A percentile compares a stretch with the other conserved stretches of the same genome.
phyloP scores from a whole-genome alignment of 37 sponge, comb jelly and placozoan genomes.

The Spongilla lacustris region DNA sequence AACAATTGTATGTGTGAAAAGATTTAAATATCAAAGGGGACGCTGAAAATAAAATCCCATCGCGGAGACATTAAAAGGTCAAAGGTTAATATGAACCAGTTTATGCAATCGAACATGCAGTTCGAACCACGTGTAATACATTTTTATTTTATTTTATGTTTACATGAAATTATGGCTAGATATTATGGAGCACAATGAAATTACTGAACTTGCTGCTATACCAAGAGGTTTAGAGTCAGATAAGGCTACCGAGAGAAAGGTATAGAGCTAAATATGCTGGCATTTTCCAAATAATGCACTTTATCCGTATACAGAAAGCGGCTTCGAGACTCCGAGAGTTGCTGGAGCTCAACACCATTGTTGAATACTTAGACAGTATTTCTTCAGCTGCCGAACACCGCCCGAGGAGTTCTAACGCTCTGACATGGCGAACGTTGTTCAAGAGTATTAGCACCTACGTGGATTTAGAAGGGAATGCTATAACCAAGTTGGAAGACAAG shows the following conservation, averaged over 20 bases:
- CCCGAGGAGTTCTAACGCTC: neutral
- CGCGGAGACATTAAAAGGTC: no score
- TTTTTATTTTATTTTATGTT: no score
- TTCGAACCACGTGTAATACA: neutral
- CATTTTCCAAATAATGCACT: neutral
- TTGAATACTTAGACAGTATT: constrained; percentile 36
- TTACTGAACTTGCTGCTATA: neutral
- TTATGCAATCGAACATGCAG: neutral
- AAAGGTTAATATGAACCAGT: no score
- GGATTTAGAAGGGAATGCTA: constrained; percentile 20
- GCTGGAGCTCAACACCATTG: constrained; percentile 18
- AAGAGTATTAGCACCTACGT: constrained; percentile 19
- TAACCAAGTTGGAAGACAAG: constrained; percentile 47
- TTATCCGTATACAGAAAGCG: constrained; percentile 16
- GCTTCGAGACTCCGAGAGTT: constrained; percentile 23
- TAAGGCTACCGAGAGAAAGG: constrained; percentile 57
- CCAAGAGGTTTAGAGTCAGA: constrained; percentile 32
- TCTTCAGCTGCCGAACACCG: neutral
- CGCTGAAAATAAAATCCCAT: no score
- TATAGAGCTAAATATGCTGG: neutral
- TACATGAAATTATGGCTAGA: neutral
- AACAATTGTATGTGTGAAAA: neutral
- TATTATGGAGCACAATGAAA: neutral
- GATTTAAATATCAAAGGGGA: no score
- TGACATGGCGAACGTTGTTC: constrained; percentile 37